A percentile compares a stretch with the other conserved stretches of the same genome.
Evolutionary conservation across 2,888 invertebrate species (phyloP).

Genomic region (Eulithis prunata): DNA sequence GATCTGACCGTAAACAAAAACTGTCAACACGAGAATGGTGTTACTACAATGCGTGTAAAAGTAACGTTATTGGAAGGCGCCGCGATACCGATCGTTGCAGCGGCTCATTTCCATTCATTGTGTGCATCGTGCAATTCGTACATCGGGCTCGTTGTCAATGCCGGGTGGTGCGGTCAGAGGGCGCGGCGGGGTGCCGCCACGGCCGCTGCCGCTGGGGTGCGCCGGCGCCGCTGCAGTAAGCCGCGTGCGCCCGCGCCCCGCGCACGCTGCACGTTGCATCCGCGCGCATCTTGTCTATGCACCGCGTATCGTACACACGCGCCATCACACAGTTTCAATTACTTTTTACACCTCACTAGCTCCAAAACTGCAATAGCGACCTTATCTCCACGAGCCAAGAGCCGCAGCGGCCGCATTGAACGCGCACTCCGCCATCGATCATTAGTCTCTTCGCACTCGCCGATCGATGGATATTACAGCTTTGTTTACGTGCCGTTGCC

Average conservation of each 20-base stretch:
- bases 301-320: conserved; percentile 48
- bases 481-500: conserved; percentile 65
- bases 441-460: conserved; percentile 49
- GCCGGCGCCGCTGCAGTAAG: conserved; percentile 57
- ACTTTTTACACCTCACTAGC: conserved; percentile 31
- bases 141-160: conserved; percentile 66
- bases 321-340: conserved; percentile 46
- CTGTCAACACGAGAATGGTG: conserved; percentile 37
- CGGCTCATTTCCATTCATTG: conserved; percentile 75
- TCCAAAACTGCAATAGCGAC: conserved; percentile 26
- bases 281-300: conserved; percentile 42
- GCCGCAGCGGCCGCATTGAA: conserved; percentile 40
- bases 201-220: conserved; percentile 50
- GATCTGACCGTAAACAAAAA: conserved; percentile 31
- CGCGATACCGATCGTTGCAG: conserved; percentile 49
- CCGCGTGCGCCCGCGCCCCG: conserved; percentile 63
- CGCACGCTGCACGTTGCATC: conserved; percentile 65
- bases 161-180: conserved; percentile 66
- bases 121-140: conserved; percentile 49
- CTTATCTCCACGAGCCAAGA: conserved; percentile 30
- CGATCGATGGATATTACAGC: conserved; percentile 59
- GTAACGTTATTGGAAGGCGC: conserved; percentile 43
- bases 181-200: conserved; percentile 54
- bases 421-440: conserved; percentile 42
- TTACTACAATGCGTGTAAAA: conserved; percentile 40